phyloP scores from a whole-genome alignment of 2,797 vertebrate genomes.

The Notolabrus celidotus region DNA sequence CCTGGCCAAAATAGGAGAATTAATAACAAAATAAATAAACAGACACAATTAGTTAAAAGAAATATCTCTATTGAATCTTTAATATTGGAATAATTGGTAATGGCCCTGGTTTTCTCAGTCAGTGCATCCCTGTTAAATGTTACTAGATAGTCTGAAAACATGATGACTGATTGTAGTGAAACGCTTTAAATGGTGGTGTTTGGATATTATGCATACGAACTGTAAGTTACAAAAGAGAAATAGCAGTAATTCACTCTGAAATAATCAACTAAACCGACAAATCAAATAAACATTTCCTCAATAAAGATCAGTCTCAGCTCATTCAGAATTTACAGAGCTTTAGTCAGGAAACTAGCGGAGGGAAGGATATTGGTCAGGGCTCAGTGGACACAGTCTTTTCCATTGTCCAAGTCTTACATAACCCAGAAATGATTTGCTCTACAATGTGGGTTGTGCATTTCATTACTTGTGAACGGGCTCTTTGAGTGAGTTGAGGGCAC shows the following conservation, averaged over 20 bases:
- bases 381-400: slow-evolving; percentile 71
- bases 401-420: slow-evolving; percentile 70
- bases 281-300: slow-evolving; percentile 14
- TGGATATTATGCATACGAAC: too few species aligned
- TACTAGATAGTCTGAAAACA: too few species aligned
- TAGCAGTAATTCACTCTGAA: background rate
- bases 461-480: slow-evolving; percentile 47
- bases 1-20: too few species aligned
- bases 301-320: slow-evolving; percentile 13
- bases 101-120: too few species aligned
- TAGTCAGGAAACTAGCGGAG: slow-evolving; percentile 56
- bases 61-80: too few species aligned
- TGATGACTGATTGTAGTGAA: too few species aligned
- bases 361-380: slow-evolving; percentile 61
- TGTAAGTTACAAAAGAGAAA: background rate
- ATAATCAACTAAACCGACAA: background rate
- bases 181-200: too few species aligned
- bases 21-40: too few species aligned
- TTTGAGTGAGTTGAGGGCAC: slow-evolving; percentile 37
- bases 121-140: too few species aligned
- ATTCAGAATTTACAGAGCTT: slow-evolving; percentile 38
- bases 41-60: too few species aligned
- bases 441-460: slow-evolving; percentile 52
- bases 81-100: too few species aligned
- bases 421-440: slow-evolving; percentile 56